These are phyloP conservation scores for Acanthiza pusilla DNA, from an alignment of 2,797 vertebrate species.

Conservation along the genomic window DNA sequence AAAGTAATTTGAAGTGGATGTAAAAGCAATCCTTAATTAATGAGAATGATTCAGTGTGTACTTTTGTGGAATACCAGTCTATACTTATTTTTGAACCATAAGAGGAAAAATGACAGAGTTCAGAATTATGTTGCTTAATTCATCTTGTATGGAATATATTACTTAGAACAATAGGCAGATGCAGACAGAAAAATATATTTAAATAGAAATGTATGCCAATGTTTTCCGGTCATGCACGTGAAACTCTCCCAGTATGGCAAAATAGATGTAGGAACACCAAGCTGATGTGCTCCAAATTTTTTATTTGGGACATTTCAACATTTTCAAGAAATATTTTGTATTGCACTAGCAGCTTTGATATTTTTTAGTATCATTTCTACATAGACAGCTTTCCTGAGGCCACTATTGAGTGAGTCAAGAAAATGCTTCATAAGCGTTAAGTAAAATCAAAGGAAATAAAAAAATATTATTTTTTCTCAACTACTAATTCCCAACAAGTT, in stretches of 20 bases:
- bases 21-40: slow-evolving; percentile 55
- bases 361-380: background rate
- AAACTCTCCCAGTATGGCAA: background rate
- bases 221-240: background rate
- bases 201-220: background rate
- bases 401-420: background rate
- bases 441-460: background rate
- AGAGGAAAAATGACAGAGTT: slow-evolving; percentile 26
- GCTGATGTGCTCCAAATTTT: background rate
- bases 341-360: background rate
- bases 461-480: background rate
- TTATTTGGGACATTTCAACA: background rate
- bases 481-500: background rate
- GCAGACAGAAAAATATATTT: background rate
- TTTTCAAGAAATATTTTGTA: background rate
- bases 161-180: background rate
- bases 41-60: slow-evolving; percentile 52
- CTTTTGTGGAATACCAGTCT: slow-evolving; percentile 39
- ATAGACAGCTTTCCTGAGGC: background rate
- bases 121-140: background rate
- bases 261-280: background rate
- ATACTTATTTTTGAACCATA: slow-evolving; percentile 45
- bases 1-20: slow-evolving; percentile 57
- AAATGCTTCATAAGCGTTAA: background rate
- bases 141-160: background rate